Base-by-base conservation (phyloP, 2,888 invertebrate species). In the Yponomeuta malinellus region DNA sequence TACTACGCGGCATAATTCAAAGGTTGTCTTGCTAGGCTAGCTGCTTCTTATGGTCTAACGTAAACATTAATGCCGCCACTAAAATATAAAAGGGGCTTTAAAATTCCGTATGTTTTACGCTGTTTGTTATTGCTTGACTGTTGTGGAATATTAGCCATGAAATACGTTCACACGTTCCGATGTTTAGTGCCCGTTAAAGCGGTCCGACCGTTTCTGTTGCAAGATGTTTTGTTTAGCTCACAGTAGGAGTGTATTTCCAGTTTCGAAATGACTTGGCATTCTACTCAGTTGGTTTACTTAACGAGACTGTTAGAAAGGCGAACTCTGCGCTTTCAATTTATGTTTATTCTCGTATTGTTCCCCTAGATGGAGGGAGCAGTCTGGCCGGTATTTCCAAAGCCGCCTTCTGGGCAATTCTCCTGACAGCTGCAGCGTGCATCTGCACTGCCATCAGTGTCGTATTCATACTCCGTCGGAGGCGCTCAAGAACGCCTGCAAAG, bases 351-450 rank as follows among this genome's bases (percentile, higher is more conserved):
- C 37, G 37, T 43, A 43, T 43, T 43, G 43, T 43, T 43, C 6
- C 43, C 6, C 8, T 76, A 90, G 91, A 92, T 82, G 91, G 91
- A 63, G 82, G 83, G 10, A 86, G 76, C 64, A 83, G 83, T 68
- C 76, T 90, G 9, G 89, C 87, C 0, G 89, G 91, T 0, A 82
- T 92, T 64, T 86, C 90, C 0, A 88, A 85, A 72, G 83, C 84
- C 52, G 86, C 86, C 1, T 87, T 92, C 74, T 91, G 90, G 91
- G 83, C 86, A 0, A 86, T 92, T 15, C 76, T 85, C 43, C 77
- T 89, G 8, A 85, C 89, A 10, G 80, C 83, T 3, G 75, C 83
- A 12, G 75, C 87, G 37, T 85, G 89, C 65, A 81, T 85, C 0
- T 81, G 82, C 48, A 84, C 82, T 0, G 86, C 86, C 2, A 74